Evolutionary conservation across 2,888 invertebrate genomes (phyloP).

Genomic region (Dysmachus trigonus): DNA sequence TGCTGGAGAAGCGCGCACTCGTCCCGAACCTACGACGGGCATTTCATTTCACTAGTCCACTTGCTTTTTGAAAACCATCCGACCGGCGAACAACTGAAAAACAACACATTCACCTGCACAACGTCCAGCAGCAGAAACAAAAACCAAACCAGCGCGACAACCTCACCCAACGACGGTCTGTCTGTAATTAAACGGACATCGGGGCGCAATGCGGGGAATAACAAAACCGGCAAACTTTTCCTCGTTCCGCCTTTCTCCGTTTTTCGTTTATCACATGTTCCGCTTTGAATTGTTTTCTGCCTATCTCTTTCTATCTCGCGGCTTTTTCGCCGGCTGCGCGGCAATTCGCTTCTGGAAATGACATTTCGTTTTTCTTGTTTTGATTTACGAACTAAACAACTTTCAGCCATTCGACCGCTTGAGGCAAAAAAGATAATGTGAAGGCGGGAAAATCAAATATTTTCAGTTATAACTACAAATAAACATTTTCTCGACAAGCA

Average conservation of each 20-base stretch:
- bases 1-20: neutral
- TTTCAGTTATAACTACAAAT: neutral
- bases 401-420: neutral
- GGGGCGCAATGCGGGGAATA: neutral
- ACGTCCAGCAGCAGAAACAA: neutral
- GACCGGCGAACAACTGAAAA: neutral
- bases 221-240: constrained; percentile 22
- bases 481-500: too few species aligned
- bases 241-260: neutral
- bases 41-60: neutral
- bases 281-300: neutral
- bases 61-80: neutral
- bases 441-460: neutral
- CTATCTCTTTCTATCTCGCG: neutral
- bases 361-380: neutral
- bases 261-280: neutral
- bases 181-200: constrained; percentile 1
- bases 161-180: neutral
- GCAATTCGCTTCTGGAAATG: neutral
- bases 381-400: neutral
- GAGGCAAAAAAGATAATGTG: neutral
- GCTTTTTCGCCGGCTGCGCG: neutral
- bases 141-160: neutral
- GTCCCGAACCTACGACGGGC: neutral
- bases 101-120: neutral